phyloP scores from a whole-genome alignment of 2,888 invertebrate genomes.

The Athalia circularis region DNA sequence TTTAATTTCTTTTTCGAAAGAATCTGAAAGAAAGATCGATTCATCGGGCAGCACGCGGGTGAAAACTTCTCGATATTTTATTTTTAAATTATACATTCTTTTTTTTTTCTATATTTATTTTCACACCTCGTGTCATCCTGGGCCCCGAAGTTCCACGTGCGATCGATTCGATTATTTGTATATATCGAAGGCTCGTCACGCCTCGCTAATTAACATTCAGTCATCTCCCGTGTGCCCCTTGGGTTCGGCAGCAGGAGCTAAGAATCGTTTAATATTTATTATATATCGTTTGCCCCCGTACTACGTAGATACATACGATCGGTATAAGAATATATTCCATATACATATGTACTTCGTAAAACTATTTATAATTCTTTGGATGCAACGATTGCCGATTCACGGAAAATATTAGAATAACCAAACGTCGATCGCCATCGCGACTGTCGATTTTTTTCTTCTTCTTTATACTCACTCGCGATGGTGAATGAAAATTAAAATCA shows the following conservation, averaged over 20 bases:
- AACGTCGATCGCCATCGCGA: neutral
- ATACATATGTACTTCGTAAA: constrained; percentile 54
- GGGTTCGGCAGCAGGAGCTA: constrained; percentile 29
- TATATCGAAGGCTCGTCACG: constrained; percentile 64
- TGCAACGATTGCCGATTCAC: constrained; percentile 56
- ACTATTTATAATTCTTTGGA: constrained; percentile 57
- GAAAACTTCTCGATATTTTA: too few relatives aligned
- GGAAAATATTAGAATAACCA: constrained; percentile 70
- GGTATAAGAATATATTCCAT: constrained; percentile 49
- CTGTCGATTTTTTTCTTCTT: neutral
- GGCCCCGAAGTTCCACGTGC: constrained; percentile 15
- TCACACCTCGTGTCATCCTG: neutral
- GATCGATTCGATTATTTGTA: constrained; percentile 18
- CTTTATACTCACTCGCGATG: neutral
- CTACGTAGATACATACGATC: constrained; percentile 54
- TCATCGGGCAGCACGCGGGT: too few relatives aligned
- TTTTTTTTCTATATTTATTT: neutral
- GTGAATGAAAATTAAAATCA: neutral
- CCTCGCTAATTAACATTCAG: constrained; percentile 70
- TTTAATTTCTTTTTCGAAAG: too few relatives aligned
- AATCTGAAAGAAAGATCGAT: too few relatives aligned
- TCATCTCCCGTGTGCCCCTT: constrained; percentile 57
- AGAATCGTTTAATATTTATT: constrained; percentile 72
- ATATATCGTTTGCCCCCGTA: constrained; percentile 61
- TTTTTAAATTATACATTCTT: too few relatives aligned